Evolutionary conservation across 2,888 invertebrate species (phyloP), one percentile per base, ranked within the genome.

Genomic region (Gandaritis pyraliata): DNA sequence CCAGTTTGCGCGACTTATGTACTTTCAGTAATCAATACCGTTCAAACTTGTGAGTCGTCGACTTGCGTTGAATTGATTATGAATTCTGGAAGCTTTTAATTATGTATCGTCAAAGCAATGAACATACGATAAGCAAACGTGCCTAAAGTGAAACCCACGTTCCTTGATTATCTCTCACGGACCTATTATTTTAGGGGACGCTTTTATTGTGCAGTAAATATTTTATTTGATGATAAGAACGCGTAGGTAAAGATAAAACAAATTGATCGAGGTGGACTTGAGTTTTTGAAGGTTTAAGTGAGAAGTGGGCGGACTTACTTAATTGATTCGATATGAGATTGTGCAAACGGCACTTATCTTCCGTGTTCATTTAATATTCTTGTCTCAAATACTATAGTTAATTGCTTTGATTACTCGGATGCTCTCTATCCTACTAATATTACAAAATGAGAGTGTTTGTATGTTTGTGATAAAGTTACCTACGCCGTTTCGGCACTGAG

Each of bases 201-300:
- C 81, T 79, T 90, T 90, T 90, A 90, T 89, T 85, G 83, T 87
- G 87, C 84, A 87, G 87, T 91, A 88, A 90, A 92, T 90, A 90
- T 88, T 91, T 88, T 87, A 90, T 87, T 80, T 77, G 73, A 72
- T 75, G 90, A 90, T 90, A 91, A 87, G 81, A 82, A 77, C 78
- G 76, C 76, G 75, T 75, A 33, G 33, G 33, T 33, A 72, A 62
- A 87, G 91, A 92, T 91, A 92, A 90, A 86, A 77, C 85, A 87
- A 90, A 90, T 90, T 90, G 90, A 90, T 90, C 87, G 85, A 75
- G 76, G 77, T 74, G 80, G 79, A 81, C 75, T 74, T 74, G 72
- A 75, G 74, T 82, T 85, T 82, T 77, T 79, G 82, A 82, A 78
- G 80, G 81, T 85, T 84, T 86, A 87, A 80, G 82, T 75, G 79